These are phyloP conservation scores for Bombyx mandarina DNA, from an alignment of 1,140 invertebrate genomes.

Conservation along the genomic window DNA sequence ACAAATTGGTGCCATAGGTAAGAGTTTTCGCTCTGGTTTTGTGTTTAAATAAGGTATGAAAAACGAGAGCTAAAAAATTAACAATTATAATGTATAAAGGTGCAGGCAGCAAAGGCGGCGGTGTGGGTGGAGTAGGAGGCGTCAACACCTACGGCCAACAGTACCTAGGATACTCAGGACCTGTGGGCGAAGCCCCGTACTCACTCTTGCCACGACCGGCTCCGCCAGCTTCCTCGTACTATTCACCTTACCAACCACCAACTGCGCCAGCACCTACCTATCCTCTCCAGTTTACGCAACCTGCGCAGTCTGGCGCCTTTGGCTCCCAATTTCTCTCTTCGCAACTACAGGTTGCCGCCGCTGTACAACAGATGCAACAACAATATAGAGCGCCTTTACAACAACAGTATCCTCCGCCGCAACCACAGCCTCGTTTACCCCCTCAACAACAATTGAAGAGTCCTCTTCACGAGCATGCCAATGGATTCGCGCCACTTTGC, in stretches of 20 bases:
- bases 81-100: background rate
- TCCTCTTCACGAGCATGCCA: constrained; percentile 57
- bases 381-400: constrained; percentile 54
- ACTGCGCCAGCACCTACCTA: constrained; percentile 54
- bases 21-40: background rate
- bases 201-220: constrained; percentile 56
- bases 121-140: constrained; percentile 45
- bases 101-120: constrained; percentile 58
- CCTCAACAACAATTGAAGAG: constrained; percentile 56
- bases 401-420: constrained; percentile 48
- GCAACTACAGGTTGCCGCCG: constrained; percentile 56
- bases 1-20: constrained; percentile 86
- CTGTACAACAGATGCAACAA: constrained; percentile 63
- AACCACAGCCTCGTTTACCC: constrained; percentile 35
- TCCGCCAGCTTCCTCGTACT: constrained; percentile 52
- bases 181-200: constrained; percentile 56
- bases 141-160: constrained; percentile 64
- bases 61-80: background rate
- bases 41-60: background rate
- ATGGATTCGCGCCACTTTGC: constrained; percentile 52
- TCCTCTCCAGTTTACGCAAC: constrained; percentile 61
- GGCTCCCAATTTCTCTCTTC: constrained; percentile 57
- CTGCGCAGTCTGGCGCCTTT: constrained; percentile 52
- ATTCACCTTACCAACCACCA: constrained; percentile 58
- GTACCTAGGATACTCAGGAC: constrained; percentile 61